Base-by-base conservation (phyloP, 1,140 invertebrate species). In the Coboldia fuscipes region DNA sequence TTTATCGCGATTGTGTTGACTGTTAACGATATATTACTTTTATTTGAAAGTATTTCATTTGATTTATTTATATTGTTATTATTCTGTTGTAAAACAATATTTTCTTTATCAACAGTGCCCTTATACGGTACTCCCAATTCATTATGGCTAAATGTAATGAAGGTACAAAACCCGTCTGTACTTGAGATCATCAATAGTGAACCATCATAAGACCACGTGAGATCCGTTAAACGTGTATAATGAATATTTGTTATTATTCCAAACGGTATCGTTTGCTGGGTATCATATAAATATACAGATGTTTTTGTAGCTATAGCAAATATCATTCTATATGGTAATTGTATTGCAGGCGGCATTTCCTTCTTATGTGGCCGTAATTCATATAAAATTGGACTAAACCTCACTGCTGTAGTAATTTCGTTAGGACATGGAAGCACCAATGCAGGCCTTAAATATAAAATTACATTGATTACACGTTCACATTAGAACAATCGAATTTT, bases 101-200 rank as follows among this genome's bases (percentile, higher is more conserved):
- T 31, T 36, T 39, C 34, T 31, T 33, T 28, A 28, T 36, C 20
- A 33, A 19, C 24, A 30, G 22, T 13, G 27, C 37, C 30, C 13
- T 57, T 49, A 44, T 82, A 79, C 3, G 61, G 51, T 29, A 68
- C 60, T 2, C 92, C 93, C 13, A 97, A 56, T 62, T 97, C 92
- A 4, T 62, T 67, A 14, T 71, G 57, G 19, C 67, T 60, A 58
- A 97, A 97, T 22, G 72, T 74, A 28, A 94, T 67, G 37, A 97
- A 61, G 0, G 92, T 90, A 53, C 86, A 92, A 53, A 84, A 97
- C 1, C 90, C 92, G 61, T 97, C 92, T 0, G 86, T 90, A 20
- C 92, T 97, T 13, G 85, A 86, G 0, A 80, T 76, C 2, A 89
- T 63, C 35, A 97, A 54, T 20, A 81, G 58, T 28, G 57, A 58